Evolutionary conservation across 2,888 invertebrate species (phyloP), one percentile per base, ranked within the genome.

Genomic region (Diadegma fenestrale): DNA sequence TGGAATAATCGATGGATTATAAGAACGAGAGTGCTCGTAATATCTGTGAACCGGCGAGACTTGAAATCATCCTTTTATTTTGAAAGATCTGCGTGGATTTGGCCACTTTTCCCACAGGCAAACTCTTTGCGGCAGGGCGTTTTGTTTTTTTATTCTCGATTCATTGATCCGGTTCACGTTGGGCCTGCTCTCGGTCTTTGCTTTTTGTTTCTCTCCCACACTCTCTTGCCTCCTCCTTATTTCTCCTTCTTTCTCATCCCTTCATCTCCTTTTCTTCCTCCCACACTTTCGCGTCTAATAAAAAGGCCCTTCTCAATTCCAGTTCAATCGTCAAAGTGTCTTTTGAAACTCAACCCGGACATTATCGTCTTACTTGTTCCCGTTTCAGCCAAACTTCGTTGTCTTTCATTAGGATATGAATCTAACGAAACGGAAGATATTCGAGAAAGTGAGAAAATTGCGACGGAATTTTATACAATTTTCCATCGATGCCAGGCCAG

Each of bases 271-370:
- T 80, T 26, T 17, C 22, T 37, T 14, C 5, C 37, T 73, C 48
- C 73, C 45, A 66, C 41, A 26, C 54, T 76, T 76, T 81, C 58
- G 81, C 86, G 80, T 85, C 88, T 84, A 88, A 88, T 86, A 88
- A 88, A 58, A 48, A 61, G 73, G 66, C 41, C 26, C 17, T 54
- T 45, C 72, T 26, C 58, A 22, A 73, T 71, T 75, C 66, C 33
- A 33, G 63, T 79, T 69, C 41, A 51, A 71, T 84, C 78, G 76
- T 61, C 69, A 76, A 76, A 84, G 71, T 69, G 69, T 76, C 79
- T 69, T 73, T 61, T 69, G 61, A 69, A 30, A 63, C 48, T 76
- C 10, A 37, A 77, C 17, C 41, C 30, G 72, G 66, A 58, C 72
- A 80, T 80, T 68, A 77, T 80, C 80, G 58, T 75, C 75, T 63